Conservation (phyloP, 1,140 invertebrate species). For the Neodiprion virginianus region DNA sequence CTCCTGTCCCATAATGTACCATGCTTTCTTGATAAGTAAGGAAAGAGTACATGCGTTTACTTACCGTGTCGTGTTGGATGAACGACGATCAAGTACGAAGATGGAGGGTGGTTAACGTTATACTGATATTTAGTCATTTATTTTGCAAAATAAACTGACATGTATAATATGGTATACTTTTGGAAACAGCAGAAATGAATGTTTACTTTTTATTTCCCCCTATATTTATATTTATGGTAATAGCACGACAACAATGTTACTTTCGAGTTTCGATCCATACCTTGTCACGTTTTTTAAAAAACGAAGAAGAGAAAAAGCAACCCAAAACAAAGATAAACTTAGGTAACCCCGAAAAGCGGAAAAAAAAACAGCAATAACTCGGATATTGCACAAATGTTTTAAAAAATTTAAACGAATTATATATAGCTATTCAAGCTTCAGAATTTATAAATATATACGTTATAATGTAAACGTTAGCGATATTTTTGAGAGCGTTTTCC, state of each 20-base stretch:
- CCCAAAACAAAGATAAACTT: neutral
- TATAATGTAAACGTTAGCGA: too few relatives aligned
- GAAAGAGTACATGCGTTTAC: too few relatives aligned
- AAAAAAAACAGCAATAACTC: neutral
- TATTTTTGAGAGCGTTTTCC: too few relatives aligned
- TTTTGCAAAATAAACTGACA: conserved; percentile 61
- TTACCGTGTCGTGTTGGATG: too few relatives aligned
- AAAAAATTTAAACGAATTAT: neutral
- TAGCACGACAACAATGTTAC: conserved; percentile 37
- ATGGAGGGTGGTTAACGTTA: too few relatives aligned
- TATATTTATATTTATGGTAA: conserved; percentile 20
- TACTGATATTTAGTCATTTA: conserved; percentile 41
- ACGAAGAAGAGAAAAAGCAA: conserved; percentile 23
- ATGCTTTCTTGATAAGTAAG: too few relatives aligned
- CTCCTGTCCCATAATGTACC: too few relatives aligned
- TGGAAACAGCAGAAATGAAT: conserved; percentile 46
- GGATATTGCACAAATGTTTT: neutral
- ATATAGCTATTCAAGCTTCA: neutral
- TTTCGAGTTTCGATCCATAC: conserved; percentile 37
- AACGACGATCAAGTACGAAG: too few relatives aligned
- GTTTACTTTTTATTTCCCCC: conserved; percentile 33
- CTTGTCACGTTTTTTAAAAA: conserved; percentile 11
- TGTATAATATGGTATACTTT: conserved; percentile 49
- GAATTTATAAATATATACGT: neutral
- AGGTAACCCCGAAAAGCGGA: neutral